Evolutionary conservation across 1,140 invertebrate species (phyloP).

Genomic region (Vanessa tameamea): DNA sequence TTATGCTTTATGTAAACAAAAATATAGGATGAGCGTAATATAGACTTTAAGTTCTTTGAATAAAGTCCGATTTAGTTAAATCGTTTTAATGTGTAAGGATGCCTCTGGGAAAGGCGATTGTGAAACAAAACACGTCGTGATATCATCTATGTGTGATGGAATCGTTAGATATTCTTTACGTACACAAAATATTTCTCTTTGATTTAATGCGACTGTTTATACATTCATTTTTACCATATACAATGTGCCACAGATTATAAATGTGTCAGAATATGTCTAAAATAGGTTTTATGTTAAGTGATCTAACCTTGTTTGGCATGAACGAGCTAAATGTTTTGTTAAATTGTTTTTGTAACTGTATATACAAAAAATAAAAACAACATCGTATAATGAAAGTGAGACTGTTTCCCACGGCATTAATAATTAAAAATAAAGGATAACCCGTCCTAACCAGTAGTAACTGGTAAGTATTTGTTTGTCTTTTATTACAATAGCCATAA

Average conservation of each 20-base stretch:
- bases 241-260: background rate
- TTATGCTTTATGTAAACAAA: background rate
- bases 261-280: background rate
- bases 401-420: background rate
- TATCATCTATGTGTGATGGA: conserved; percentile 9
- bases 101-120: conserved; percentile 16
- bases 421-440: conserved; percentile 2
- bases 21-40: background rate
- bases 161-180: background rate
- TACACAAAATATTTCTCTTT: conserved; percentile 2
- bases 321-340: background rate
- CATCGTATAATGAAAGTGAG: background rate
- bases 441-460: background rate
- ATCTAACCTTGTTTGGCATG: background rate
- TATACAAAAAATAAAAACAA: background rate
- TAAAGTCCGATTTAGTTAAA: background rate
- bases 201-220: background rate
- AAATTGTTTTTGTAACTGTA: background rate
- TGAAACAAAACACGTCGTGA: conserved; percentile 8
- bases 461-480: background rate
- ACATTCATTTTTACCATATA: no score
- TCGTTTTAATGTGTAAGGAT: background rate
- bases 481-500: background rate
- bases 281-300: conserved; percentile 2
- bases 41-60: background rate